Evolutionary conservation across 2,797 vertebrate genomes (phyloP), one percentile per base, ranked within the genome.

Genomic region (Falco berigora): DNA sequence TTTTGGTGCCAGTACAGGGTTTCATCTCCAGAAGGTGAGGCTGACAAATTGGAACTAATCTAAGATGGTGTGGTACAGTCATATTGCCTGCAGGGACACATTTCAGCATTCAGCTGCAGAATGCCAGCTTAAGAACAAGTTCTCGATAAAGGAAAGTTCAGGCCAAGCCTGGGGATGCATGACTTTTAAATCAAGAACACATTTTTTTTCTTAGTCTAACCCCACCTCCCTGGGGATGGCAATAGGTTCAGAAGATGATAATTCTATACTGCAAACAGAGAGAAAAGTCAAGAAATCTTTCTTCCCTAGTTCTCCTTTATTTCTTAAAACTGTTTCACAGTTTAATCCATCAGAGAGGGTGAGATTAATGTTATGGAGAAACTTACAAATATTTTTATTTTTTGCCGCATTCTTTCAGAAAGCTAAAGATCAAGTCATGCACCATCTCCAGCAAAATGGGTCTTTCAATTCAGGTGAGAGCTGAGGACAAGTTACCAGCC

Each of bases 1-100:
- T 92, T 78, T 91, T 12, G 6, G 80, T 92, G 85, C 92, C 88
- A 87, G 88, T 10, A 30, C 62, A 75, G 76, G 77, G 80, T 92
- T 95, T 95, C 90, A 68, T 90, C 91, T 96, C 88, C 3, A 12
- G 86, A 95, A 96, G 95, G 96, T 92, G 93, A 97, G 90, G 86
- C 94, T 96, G 95, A 97, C 96, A 97, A 97, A 97, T 96, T 96
- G 92, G 96, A 97, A 97, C 90, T 96, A 96, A 97, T 97, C 96
- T 96, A 61, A 96, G 86, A 40, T 8, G 6, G 88, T 96, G 88
- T 80, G 91, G 93, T 96, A 96, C 90, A 96, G 92, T 96, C 84
- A 89, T 96, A 90, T 95, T 1, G 94, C 96, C 96, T 92, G 94
- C 94, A 96, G 97, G 96, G 96, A 97, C 96, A 96, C 90, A 95